Evolutionary conservation across 2,888 invertebrate species (phyloP).

Genomic region (Parnassius orleans): DNA sequence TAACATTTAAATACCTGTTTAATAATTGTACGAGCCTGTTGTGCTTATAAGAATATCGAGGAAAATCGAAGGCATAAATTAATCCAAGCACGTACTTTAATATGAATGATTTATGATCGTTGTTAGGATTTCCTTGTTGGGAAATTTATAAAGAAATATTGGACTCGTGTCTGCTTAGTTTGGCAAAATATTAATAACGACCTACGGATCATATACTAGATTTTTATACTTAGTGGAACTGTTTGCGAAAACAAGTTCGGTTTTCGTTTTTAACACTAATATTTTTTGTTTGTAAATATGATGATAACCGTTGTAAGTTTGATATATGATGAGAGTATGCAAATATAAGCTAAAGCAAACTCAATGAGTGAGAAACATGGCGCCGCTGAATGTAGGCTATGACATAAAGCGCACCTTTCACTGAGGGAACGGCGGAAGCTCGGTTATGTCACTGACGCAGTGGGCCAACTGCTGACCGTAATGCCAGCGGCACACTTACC

Average conservation of each 20-base stretch:
- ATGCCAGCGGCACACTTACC: constrained; percentile 73
- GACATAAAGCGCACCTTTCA: constrained; percentile 52
- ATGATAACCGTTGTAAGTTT: not conserved
- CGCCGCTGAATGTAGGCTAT: constrained; percentile 31
- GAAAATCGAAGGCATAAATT: constrained; percentile 16
- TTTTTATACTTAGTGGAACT: too few species aligned
- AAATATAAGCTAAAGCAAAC: constrained; percentile 26
- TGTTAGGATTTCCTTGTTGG: not conserved
- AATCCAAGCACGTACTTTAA: not conserved
- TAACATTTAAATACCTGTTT: constrained; percentile 12
- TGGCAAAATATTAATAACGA: too few species aligned
- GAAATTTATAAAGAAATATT: too few species aligned
- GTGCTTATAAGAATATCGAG: constrained; percentile 6
- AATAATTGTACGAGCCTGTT: constrained; percentile 6
- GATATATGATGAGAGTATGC: not conserved
- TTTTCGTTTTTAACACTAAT: not conserved
- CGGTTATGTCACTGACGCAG: constrained; percentile 69
- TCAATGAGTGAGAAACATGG: constrained; percentile 27
- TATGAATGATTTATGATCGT: not conserved
- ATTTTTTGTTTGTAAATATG: constrained; percentile 1
- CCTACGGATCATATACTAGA: too few species aligned
- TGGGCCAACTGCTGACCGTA: constrained; percentile 76
- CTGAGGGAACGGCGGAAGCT: constrained; percentile 67
- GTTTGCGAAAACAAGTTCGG: too few species aligned
- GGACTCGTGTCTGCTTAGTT: too few species aligned